Conservation (phyloP, 2,113 vertebrate genomes). For the Sphyrna mokarran region DNA sequence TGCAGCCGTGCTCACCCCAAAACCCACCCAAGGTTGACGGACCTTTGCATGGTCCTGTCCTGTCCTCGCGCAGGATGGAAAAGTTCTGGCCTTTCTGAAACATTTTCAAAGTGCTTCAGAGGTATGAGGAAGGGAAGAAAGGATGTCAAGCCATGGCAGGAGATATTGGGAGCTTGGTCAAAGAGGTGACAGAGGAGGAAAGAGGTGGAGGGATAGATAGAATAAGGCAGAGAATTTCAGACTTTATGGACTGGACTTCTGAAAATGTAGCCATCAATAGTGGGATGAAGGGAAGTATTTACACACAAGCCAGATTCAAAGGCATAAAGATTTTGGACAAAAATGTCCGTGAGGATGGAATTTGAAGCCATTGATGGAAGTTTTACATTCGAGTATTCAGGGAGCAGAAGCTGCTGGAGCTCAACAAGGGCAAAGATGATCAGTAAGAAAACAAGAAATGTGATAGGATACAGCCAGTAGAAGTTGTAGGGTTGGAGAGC, state of each 20-base stretch:
- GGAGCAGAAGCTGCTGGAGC: background rate
- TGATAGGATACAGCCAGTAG: background rate
- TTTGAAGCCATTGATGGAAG: too few relatives aligned
- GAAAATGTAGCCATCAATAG: background rate
- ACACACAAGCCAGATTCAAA: background rate
- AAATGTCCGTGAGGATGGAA: background rate
- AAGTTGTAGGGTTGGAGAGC: background rate
- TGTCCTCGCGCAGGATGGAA: too few relatives aligned
- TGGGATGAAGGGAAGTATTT: background rate
- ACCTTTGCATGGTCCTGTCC: too few relatives aligned
- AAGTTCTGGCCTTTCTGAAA: too few relatives aligned
- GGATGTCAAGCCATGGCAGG: background rate
- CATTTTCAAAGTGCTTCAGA: too few relatives aligned
- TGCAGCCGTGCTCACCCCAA: too few relatives aligned
- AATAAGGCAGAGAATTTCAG: background rate
- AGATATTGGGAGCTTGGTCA: background rate
- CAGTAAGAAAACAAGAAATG: background rate
- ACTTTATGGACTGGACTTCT: background rate
- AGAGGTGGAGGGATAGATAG: background rate
- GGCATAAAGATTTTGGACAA: background rate
- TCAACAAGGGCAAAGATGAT: background rate
- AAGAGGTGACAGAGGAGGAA: background rate
- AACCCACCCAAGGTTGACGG: too few relatives aligned
- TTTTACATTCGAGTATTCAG: too few relatives aligned
- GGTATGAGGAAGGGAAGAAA: background rate